Base-by-base conservation (phyloP, 1,140 invertebrate genomes). In the Stegodyphus mimosarum region DNA sequence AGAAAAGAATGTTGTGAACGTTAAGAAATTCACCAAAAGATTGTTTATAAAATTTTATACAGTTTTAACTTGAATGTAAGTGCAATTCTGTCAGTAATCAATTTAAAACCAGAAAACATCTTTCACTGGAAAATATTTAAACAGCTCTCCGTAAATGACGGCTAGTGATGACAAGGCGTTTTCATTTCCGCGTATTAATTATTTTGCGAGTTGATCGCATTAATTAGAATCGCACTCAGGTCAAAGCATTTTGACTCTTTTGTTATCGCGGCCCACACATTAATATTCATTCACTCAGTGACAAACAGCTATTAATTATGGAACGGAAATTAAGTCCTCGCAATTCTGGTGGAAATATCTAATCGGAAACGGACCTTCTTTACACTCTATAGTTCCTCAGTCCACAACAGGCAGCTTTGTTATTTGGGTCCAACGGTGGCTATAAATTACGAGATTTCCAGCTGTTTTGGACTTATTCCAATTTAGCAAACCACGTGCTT, bases 231-330 rank as follows among this genome's bases (percentile, higher is more conserved):
- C 18, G 73, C 73, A 17, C 72, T 69, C 63, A 76, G 64, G 81
- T 84, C 81, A 84, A 84, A 84, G 72, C 73, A 84, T 84, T 83
- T 84, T 75, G 81, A 74, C 81, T 84, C 81, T 76, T 84, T 84
- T 76, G 81, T 84, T 69, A 76, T 53, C 72, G 72, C 64, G 48
- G 72, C 49, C 55, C 73, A 17, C 72, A 70, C 49, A 84, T 84
- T 84, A 75, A 84, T 83, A 74, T 74, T 73, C 70, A 74, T 84
- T 84, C 64, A 69, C 72, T 52, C 6, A 69, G 81, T 75, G 81
- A 84, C 73, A 84, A 75, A 76, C 50, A 55, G 72, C 71, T 74
- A 84, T 84, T 84, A 84, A 84, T 84, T 84, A 73, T 70, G 71
- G 51, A 75, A 60, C 81, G 73, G 81, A 84, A 84, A 84, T 84